Evolutionary conservation across 35 echinoderm and acorn worm species (phyloP), one percentile per base, ranked within the genome.

Genomic region (Stichopus chloronotus): DNA sequence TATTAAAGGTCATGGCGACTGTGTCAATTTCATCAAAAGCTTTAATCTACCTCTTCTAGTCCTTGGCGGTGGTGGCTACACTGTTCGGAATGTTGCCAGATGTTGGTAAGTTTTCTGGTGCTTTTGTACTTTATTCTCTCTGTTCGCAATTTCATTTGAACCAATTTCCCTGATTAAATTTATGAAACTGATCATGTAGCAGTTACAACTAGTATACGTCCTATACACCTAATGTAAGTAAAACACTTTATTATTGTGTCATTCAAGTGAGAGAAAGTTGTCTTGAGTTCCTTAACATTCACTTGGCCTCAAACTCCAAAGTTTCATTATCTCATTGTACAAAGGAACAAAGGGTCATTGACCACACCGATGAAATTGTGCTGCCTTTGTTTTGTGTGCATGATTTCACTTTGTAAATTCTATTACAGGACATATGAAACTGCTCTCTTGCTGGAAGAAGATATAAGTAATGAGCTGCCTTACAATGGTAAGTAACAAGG

Each of bases 401-500:
- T 76, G 72, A 20, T 12, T 6, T 7, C 12, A 20, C 6, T 65
- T 20, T 30, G 8, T 88, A 4, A 83, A 19, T 82, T 25, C 72
- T 90, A 8, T 94, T 92, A 2, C 77, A 98, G 97, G 97, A 98
- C 97, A 59, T 96, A 91, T 93, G 97, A 98, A 91, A 98, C 97
- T 58, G 92, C 95, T 59, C 87, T 98, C 17, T 72, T 98, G 61
- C 90, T 98, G 22, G 95, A 93, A 90, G 95, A 98, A 65, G 95
- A 96, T 5, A 96, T 98, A 13, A 98, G 95, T 84, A 98, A 98
- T 96, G 97, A 98, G 61, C 93, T 98, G 87, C 97, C 97, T n/a
- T 98, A 98, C 56, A 98, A 96, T 95, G 97, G 97, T 98, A 92
- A 92, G 97, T 96, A 59, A 8, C 52, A 43, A 43, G 30, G 30